Evolutionary conservation across 2,113 vertebrate genomes (phyloP).

Genomic region (Campylomormyrus numenius): DNA sequence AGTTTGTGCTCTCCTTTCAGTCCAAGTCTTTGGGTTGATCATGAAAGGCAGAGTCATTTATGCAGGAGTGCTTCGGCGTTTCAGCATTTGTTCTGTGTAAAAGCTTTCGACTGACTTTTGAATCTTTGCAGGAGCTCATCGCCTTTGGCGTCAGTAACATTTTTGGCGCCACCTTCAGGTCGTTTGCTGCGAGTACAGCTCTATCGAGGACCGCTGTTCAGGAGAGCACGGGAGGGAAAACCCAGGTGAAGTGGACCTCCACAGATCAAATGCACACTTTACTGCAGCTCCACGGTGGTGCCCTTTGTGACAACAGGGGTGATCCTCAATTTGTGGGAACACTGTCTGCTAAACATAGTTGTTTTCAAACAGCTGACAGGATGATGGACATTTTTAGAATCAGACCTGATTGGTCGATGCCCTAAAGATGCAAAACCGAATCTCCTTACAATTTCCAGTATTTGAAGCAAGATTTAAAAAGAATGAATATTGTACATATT

Average conservation of each 20-base stretch:
- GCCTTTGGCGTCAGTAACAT: slow-evolving; percentile 89
- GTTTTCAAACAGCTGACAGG: neutral
- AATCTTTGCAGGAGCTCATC: slow-evolving; percentile 74
- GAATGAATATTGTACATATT: neutral
- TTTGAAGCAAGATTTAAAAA: neutral
- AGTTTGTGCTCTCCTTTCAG: neutral
- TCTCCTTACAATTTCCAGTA: neutral
- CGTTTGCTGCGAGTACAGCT: slow-evolving; percentile 81
- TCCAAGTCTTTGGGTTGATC: neutral
- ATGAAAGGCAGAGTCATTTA: neutral
- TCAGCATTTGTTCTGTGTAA: neutral
- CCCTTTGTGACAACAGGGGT: neutral
- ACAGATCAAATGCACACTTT: too few species aligned
- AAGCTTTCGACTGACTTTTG: neutral
- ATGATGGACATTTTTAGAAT: neutral
- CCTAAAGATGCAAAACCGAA: neutral
- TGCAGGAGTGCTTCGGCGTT: neutral
- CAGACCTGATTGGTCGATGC: neutral
- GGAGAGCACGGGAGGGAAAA: slow-evolving; percentile 93
- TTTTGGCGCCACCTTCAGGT: slow-evolving; percentile 77
- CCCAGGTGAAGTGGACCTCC: slow-evolving; percentile 67
- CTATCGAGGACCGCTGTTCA: slow-evolving; percentile 88
- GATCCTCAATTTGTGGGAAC: neutral
- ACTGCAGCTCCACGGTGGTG: neutral
- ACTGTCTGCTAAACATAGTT: neutral